Conservation (phyloP, 2,113 vertebrate species). For the Zosterops hypoxanthus region DNA sequence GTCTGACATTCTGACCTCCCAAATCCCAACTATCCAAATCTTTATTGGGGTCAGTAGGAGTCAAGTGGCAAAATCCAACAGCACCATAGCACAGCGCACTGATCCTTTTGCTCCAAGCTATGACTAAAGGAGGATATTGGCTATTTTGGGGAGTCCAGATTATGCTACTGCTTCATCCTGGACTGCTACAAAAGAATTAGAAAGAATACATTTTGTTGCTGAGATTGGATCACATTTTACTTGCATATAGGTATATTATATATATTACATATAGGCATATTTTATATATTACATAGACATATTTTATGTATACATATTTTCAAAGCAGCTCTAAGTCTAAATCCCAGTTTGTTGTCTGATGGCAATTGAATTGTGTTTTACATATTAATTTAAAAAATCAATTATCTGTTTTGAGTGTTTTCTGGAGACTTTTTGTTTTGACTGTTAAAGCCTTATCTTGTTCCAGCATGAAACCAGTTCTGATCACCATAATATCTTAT, state of each 20-base stretch:
- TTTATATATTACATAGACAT: too few species aligned
- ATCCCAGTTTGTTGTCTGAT: fast-evolving
- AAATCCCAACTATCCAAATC: background rate
- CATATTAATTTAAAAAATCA: background rate
- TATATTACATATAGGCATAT: too few species aligned
- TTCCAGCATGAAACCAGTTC: background rate
- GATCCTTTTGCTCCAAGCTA: background rate
- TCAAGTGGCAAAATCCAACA: background rate
- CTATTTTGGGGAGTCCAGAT: background rate
- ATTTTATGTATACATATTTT: background rate
- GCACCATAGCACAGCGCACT: background rate
- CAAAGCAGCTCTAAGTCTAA: background rate
- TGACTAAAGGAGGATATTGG: background rate
- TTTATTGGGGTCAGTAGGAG: background rate
- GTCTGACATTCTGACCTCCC: background rate
- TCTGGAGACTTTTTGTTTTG: background rate
- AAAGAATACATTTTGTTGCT: background rate
- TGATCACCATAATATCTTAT: background rate
- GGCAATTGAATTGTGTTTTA: background rate
- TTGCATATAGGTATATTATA: background rate
- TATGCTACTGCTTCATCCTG: background rate
- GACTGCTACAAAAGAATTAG: background rate
- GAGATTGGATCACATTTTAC: background rate
- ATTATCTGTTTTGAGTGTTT: background rate
- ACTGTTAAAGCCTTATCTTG: background rate